Percentiles rank a stretch among this genome's conserved stretches.
phyloP scores from a whole-genome alignment of 1,140 invertebrate species.

The Oncopodura yosiiana region DNA sequence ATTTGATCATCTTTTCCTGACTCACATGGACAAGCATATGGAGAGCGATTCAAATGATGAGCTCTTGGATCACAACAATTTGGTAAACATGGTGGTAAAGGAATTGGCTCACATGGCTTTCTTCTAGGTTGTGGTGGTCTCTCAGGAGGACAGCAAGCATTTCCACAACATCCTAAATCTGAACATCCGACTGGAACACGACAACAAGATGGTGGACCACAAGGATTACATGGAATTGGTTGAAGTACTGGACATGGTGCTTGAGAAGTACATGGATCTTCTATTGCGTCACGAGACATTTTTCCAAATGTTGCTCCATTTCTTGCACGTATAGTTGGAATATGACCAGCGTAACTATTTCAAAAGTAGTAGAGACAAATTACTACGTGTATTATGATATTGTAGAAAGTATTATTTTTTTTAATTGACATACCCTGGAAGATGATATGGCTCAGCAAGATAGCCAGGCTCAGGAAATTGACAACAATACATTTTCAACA shows the following conservation, averaged over 20 bases:
- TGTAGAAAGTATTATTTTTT: no score
- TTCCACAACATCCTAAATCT: neutral
- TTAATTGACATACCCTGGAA: conserved; percentile 25
- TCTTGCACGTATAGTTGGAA: conserved; percentile 23
- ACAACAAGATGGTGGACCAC: conserved; percentile 2
- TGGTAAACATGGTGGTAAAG: neutral
- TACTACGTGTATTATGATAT: no score
- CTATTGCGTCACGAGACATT: conserved; percentile 14
- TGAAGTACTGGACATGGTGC: conserved; percentile 27
- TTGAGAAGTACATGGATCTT: conserved; percentile 32
- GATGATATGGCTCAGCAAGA: conserved; percentile 26
- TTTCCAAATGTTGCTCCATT: conserved; percentile 24
- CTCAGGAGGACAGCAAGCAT: neutral
- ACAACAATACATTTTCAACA: conserved; percentile 5
- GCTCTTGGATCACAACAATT: conserved; percentile 22
- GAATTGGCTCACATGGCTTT: neutral
- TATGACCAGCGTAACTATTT: conserved; percentile 23
- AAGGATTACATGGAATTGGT: neutral
- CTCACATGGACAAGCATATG: conserved; percentile 29
- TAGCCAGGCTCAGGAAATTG: conserved; percentile 14
- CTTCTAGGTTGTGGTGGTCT: neutral
- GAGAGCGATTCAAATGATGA: conserved; percentile 26
- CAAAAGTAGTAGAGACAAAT: no score
- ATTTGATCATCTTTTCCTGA: conserved; percentile 13
- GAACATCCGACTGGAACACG: neutral